Evolutionary conservation across 37 sponge, comb jelly and placozoan genomes (phyloP).

Genomic region (Cliona cf. orientalis): DNA sequence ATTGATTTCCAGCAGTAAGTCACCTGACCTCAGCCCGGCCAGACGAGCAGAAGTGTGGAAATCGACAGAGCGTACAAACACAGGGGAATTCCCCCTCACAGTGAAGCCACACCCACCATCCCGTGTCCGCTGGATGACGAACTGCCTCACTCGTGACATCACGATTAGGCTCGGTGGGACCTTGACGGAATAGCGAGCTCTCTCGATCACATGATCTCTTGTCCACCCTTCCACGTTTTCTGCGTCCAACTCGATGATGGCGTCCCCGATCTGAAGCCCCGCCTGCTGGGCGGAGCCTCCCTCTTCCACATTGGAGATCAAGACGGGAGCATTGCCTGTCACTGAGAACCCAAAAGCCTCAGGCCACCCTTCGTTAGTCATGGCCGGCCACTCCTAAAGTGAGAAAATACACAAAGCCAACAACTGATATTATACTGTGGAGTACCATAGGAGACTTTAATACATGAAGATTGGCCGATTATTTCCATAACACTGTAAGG

Average conservation of each 20-base stretch:
- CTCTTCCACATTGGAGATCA: slow-evolving; percentile 65
- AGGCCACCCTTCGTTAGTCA: slow-evolving; percentile 88
- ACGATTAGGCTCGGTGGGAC: slow-evolving; percentile 83
- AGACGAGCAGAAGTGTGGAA: slow-evolving; percentile 62
- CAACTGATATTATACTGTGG: no score
- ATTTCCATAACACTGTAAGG: no score
- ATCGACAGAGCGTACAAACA: slow-evolving; percentile 87
- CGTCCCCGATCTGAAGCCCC: slow-evolving; percentile 78
- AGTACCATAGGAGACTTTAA: no score
- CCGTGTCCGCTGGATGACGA: slow-evolving; percentile 15
- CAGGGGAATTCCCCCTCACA: slow-evolving; percentile 75
- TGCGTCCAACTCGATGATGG: slow-evolving; percentile 77
- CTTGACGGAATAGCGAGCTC: slow-evolving; percentile 47
- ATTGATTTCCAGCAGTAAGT: slow-evolving; percentile 80
- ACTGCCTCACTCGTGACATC: slow-evolving; percentile 59
- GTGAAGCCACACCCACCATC: slow-evolving; percentile 77
- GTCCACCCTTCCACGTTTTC: slow-evolving; percentile 66
- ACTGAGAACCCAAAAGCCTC: slow-evolving; percentile 89
- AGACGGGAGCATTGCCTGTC: slow-evolving; percentile 55
- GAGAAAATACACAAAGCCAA: background rate
- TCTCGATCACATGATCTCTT: slow-evolving; percentile 43
- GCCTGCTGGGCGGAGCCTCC: slow-evolving; percentile 78
- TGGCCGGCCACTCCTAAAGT: slow-evolving; percentile 54
- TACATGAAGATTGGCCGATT: no score
- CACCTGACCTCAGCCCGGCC: slow-evolving; percentile 87